Conservation (phyloP, 1,140 invertebrate genomes). For the Drosophila auraria region DNA sequence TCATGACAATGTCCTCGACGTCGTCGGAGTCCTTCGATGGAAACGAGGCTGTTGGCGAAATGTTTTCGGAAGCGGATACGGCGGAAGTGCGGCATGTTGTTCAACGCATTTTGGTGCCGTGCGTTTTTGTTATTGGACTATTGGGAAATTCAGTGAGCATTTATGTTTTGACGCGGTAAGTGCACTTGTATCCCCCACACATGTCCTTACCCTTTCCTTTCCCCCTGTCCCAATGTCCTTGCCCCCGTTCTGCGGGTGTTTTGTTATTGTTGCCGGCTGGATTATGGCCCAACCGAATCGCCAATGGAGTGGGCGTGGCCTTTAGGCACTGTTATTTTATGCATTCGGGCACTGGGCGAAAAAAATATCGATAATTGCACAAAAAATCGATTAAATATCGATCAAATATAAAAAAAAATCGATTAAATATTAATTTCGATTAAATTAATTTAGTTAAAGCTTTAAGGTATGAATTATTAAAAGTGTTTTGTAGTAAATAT, state of each 20-base stretch:
- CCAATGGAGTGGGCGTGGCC: constrained; percentile 58
- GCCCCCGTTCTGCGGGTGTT: constrained; percentile 12
- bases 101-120: constrained; percentile 89
- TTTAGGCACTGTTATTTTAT: constrained; percentile 68
- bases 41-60: constrained; percentile 60
- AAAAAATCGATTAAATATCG: not conserved
- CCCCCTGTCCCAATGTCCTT: constrained; percentile 2
- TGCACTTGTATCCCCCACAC: constrained; percentile 65
- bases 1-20: constrained; percentile 55
- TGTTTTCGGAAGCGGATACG: constrained; percentile 80
- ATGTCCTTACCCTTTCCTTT: not conserved
- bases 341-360: constrained; percentile 50
- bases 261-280: constrained; percentile 63
- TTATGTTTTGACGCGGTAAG: constrained; percentile 89
- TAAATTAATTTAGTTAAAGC: too few relatives aligned
- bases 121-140: constrained; percentile 89
- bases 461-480: too few relatives aligned
- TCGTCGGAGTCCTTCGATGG: constrained; percentile 27
- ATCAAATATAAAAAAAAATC: not conserved
- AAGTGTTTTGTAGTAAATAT: too few relatives aligned
- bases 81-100: constrained; percentile 86
- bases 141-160: constrained; percentile 90
- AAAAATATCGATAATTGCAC: not conserved
- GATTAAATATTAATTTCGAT: not conserved
- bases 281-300: constrained; percentile 65